These are phyloP conservation scores for Caenorhabditis briggsae DNA, from an alignment of 1,140 invertebrate genomes.

Conservation along the genomic window DNA sequence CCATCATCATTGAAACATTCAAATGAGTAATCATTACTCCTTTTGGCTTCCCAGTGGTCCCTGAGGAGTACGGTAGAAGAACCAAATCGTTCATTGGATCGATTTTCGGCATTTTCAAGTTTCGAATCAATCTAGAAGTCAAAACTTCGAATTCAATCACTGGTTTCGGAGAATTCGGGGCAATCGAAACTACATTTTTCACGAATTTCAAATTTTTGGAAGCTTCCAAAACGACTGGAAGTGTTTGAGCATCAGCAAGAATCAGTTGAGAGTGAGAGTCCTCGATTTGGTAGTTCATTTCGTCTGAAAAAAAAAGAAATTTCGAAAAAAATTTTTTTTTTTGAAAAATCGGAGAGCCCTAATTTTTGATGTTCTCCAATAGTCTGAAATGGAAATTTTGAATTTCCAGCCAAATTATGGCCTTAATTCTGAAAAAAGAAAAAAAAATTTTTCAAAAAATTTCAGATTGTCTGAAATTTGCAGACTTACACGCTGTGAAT, in stretches of 20 bases:
- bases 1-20: constrained; percentile 55
- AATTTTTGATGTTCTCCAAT: too few species aligned
- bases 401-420: too few species aligned
- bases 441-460: too few species aligned
- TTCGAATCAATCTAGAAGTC: background rate
- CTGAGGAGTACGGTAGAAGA: constrained; percentile 58
- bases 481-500: constrained; percentile 51
- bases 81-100: constrained; percentile 45
- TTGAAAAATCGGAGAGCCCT: too few species aligned
- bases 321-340: too few species aligned
- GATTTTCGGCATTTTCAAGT: constrained; percentile 20
- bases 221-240: constrained; percentile 43
- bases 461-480: too few species aligned
- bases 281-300: constrained; percentile 57
- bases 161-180: background rate
- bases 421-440: constrained; percentile 41
- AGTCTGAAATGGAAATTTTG: too few species aligned
- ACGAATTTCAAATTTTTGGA: background rate
- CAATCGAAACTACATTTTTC: constrained; percentile 6
- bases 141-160: background rate
- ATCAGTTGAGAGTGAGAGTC: constrained; percentile 35
- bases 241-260: constrained; percentile 2
- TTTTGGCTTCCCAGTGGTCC: constrained; percentile 58
- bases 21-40: constrained; percentile 52
- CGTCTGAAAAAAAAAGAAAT: constrained; percentile 31